Percentiles rank a stretch among this genome's conserved stretches.
phyloP scores from a whole-genome alignment of 2,888 invertebrate genomes.

The Malthinus flaveolus region DNA sequence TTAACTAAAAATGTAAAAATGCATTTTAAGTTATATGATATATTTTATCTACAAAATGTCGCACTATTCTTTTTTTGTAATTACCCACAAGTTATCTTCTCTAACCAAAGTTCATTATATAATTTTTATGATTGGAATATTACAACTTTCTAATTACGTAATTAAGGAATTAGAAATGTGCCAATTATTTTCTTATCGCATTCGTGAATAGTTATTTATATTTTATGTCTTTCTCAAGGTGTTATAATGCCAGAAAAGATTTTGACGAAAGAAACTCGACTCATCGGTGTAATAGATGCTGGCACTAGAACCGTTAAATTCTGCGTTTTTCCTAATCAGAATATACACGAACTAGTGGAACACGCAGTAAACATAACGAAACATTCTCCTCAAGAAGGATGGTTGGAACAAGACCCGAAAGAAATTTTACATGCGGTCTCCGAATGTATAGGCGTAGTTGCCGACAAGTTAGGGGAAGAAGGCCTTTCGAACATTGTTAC shows the following conservation, averaged over 20 bases:
- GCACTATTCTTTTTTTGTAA: too few species aligned
- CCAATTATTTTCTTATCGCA: too few species aligned
- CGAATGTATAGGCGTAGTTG: conserved; percentile 76
- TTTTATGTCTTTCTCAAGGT: not conserved
- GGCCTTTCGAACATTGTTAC: conserved; percentile 66
- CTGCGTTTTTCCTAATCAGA: conserved; percentile 76
- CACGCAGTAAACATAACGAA: conserved; percentile 82
- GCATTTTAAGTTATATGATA: too few species aligned
- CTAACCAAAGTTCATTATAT: too few species aligned
- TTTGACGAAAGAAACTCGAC: conserved; percentile 34
- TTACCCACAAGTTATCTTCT: too few species aligned
- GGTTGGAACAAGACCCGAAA: conserved; percentile 91
- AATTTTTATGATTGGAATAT: too few species aligned
- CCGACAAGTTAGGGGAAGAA: conserved; percentile 62
- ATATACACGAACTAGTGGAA: conserved; percentile 76
- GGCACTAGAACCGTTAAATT: conserved; percentile 79
- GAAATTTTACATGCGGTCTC: conserved; percentile 82
- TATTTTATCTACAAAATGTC: too few species aligned
- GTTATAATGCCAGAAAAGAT: conserved; percentile 13
- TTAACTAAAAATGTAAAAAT: too few species aligned
- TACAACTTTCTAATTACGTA: too few species aligned
- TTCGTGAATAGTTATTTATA: too few species aligned
- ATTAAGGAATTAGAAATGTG: too few species aligned
- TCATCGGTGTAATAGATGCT: conserved; percentile 93
- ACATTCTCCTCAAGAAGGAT: conserved; percentile 83